Percentiles rank a stretch among this genome's conserved stretches.
Conservation (phyloP, 2,113 vertebrate genomes). For the Phasianus colchicus region DNA sequence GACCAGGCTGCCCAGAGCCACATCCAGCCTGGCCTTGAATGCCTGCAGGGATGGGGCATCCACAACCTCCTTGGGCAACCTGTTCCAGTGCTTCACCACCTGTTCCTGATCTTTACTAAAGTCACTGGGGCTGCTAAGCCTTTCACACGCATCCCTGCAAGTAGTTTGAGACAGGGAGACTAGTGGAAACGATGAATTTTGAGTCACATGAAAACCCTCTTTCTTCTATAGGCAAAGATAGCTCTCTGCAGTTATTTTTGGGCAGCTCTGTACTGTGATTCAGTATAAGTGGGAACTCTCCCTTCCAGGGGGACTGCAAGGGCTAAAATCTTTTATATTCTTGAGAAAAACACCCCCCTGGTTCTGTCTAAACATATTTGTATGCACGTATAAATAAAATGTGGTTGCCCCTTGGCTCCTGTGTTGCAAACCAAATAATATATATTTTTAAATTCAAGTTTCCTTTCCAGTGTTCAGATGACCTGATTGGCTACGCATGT, state of each 20-base stretch:
- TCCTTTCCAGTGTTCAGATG: conserved; percentile 56
- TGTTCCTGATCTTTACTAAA: background rate
- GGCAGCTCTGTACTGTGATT: background rate
- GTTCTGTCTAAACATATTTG: background rate
- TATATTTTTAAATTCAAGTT: conserved; percentile 65
- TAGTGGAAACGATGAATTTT: background rate
- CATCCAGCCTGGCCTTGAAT: too few relatives aligned
- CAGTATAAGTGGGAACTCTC: background rate
- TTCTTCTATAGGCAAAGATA: background rate
- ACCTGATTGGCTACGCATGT: conserved; percentile 25
- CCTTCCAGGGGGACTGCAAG: background rate
- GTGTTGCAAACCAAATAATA: conserved; percentile 33
- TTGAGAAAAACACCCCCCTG: background rate
- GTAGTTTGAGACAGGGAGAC: background rate
- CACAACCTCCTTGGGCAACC: too few relatives aligned
- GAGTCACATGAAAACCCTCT: background rate
- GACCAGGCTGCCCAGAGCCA: too few relatives aligned
- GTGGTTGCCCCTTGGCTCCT: conserved; percentile 25
- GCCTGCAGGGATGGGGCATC: too few relatives aligned
- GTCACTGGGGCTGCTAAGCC: background rate
- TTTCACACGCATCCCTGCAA: background rate
- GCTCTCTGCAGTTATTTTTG: background rate
- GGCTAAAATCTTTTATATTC: background rate
- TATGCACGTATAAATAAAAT: conserved; percentile 20
- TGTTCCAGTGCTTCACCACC: background rate